A percentile compares a stretch with the other conserved stretches of the same genome.
Conservation (phyloP, 2,797 vertebrate species). For the Oceanodroma leucorhoa region DNA sequence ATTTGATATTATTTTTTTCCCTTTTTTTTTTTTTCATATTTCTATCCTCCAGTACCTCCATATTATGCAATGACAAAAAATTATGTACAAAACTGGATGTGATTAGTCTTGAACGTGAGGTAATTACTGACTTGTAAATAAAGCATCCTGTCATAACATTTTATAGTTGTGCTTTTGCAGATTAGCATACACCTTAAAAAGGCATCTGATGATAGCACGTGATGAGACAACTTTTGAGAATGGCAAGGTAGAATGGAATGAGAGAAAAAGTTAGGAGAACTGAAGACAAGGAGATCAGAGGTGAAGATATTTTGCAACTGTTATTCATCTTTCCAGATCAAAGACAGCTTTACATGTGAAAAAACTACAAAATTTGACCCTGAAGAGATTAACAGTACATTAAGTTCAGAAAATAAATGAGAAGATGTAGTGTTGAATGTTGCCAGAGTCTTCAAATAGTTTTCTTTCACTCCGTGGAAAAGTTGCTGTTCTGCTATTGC, state of each 20-base stretch:
- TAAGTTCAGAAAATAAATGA: neutral
- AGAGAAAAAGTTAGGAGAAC: neutral
- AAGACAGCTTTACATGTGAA: neutral
- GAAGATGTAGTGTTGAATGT: neutral
- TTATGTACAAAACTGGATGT: neutral
- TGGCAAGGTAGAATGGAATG: neutral
- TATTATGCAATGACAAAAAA: neutral
- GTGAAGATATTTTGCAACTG: neutral
- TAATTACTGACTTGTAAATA: neutral
- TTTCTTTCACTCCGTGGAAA: neutral
- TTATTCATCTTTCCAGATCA: neutral
- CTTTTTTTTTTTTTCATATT: neutral
- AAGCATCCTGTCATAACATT: neutral
- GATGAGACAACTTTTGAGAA: neutral
- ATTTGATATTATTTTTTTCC: accelerated
- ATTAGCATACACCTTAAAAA: neutral
- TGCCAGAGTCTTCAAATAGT: neutral
- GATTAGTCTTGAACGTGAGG: neutral
- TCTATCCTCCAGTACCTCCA: neutral
- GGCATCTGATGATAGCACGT: neutral
- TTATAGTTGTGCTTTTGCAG: neutral
- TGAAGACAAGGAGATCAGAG: neutral
- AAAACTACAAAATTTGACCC: neutral
- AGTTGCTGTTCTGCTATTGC: neutral
- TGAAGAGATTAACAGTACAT: neutral